Percentiles rank a stretch among this genome's conserved stretches.
phyloP scores from a whole-genome alignment of 2,797 vertebrate genomes.

The Coccyzus lansbergi region DNA sequence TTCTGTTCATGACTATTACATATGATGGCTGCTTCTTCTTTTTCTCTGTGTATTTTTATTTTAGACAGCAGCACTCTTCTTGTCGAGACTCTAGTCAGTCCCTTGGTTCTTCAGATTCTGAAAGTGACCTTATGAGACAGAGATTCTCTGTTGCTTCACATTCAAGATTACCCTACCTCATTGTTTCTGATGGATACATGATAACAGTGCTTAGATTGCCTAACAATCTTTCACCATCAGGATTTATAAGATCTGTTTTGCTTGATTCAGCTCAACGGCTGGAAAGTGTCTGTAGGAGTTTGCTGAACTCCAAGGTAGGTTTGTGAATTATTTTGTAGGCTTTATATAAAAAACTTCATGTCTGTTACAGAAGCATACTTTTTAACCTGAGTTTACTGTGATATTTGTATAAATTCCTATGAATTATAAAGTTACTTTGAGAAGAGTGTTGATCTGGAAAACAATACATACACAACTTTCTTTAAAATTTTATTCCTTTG shows the following conservation, averaged over 20 bases:
- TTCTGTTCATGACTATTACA: not conserved
- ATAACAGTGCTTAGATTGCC: constrained; percentile 85
- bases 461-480: not conserved
- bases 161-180: constrained; percentile 85
- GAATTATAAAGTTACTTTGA: not conserved
- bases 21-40: not conserved
- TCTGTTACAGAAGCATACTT: not conserved
- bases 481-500: not conserved
- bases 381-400: not conserved
- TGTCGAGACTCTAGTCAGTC: constrained; percentile 79
- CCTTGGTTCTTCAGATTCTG: constrained; percentile 86
- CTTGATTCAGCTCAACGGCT: constrained; percentile 84
- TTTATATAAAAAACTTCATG: not conserved
- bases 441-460: not conserved
- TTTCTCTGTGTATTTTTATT: constrained; percentile 31
- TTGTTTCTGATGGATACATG: constrained; percentile 96
- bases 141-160: constrained; percentile 92
- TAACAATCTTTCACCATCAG: constrained; percentile 76
- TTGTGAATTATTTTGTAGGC: not conserved
- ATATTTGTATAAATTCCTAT: not conserved
- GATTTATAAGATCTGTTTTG: constrained; percentile 82
- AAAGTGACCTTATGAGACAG: constrained; percentile 86
- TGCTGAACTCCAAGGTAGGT: constrained; percentile 81
- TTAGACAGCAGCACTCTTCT: constrained; percentile 80
- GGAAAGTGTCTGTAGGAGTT: constrained; percentile 74